Percentiles rank a stretch among this genome's conserved stretches.
Conservation (phyloP, 2,888 invertebrate genomes). For the Aphidius colemani region DNA sequence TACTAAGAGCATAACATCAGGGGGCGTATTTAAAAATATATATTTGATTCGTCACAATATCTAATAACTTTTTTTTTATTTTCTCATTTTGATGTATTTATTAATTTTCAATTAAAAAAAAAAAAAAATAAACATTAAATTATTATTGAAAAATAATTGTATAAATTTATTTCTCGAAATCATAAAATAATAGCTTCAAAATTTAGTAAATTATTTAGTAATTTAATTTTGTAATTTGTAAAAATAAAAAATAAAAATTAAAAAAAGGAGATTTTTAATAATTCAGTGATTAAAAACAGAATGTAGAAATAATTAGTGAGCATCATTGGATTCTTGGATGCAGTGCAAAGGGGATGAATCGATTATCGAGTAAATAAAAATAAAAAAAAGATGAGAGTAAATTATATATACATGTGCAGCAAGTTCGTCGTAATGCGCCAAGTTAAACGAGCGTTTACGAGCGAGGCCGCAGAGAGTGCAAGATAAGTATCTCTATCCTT, state of each 20-base stretch:
- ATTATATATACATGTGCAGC: conserved; percentile 14
- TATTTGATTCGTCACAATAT: conserved; percentile 5
- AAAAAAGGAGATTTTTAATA: conserved; percentile 4
- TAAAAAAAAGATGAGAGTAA: background rate
- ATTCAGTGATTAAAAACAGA: conserved; percentile 14
- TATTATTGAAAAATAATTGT: background rate
- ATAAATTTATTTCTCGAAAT: too few species aligned
- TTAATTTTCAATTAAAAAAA: conserved; percentile 3
- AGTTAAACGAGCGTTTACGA: conserved; percentile 53
- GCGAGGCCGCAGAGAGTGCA: conserved; percentile 42
- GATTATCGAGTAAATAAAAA: background rate
- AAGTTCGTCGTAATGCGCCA: conserved; percentile 32
- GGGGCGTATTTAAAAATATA: conserved; percentile 22
- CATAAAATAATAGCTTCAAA: too few species aligned
- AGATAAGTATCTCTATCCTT: conserved; percentile 58
- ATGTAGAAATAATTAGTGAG: conserved; percentile 22
- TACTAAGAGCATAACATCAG: conserved; percentile 19
- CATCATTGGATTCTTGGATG: background rate
- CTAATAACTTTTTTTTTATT: too few species aligned
- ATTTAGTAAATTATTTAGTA: too few species aligned
- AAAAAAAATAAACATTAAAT: background rate
- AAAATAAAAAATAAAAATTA: too few species aligned
- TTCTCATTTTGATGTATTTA: background rate
- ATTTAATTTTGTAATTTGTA: background rate
- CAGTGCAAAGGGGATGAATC: background rate